Percentiles rank a stretch among this genome's conserved stretches.
phyloP scores from a whole-genome alignment of 2,113 vertebrate species.

The Corynorhinus townsendii region DNA sequence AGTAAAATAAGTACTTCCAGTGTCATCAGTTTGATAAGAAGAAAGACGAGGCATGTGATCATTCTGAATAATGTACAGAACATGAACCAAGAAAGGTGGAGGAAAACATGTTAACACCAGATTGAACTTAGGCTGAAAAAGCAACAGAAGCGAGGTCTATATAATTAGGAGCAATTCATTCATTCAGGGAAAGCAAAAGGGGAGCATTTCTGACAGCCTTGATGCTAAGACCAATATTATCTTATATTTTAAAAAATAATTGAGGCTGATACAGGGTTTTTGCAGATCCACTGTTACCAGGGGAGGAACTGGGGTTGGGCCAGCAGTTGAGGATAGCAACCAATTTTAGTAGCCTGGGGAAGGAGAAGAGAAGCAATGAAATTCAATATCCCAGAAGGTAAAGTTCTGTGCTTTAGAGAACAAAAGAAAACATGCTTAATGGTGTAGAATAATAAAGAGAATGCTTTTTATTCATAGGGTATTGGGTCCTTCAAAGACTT shows the following conservation, averaged over 20 bases:
- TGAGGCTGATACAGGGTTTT: constrained; percentile 28
- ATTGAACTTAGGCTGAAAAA: background rate
- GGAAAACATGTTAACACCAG: background rate
- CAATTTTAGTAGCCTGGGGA: constrained; percentile 19
- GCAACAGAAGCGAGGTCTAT: background rate
- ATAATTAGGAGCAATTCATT: background rate
- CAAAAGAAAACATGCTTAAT: constrained; percentile 58
- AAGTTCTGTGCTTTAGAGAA: constrained; percentile 21
- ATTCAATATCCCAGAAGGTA: constrained; percentile 45
- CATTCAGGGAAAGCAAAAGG: background rate
- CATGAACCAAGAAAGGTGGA: background rate
- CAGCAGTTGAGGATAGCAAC: background rate
- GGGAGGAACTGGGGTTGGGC: background rate
- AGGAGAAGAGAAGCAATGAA: constrained; percentile 38
- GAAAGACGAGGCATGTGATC: background rate
- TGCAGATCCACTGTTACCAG: constrained; percentile 18
- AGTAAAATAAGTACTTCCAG: background rate
- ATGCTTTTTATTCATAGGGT: background rate
- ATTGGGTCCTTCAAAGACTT: constrained; percentile 35
- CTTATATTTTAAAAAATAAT: constrained; percentile 26
- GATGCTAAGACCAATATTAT: constrained; percentile 49
- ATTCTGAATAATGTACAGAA: background rate
- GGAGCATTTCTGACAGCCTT: background rate
- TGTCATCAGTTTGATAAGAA: background rate
- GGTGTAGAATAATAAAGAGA: constrained; percentile 47